phyloP scores from a whole-genome alignment of 1,140 invertebrate genomes.

The Myzus persicae region DNA sequence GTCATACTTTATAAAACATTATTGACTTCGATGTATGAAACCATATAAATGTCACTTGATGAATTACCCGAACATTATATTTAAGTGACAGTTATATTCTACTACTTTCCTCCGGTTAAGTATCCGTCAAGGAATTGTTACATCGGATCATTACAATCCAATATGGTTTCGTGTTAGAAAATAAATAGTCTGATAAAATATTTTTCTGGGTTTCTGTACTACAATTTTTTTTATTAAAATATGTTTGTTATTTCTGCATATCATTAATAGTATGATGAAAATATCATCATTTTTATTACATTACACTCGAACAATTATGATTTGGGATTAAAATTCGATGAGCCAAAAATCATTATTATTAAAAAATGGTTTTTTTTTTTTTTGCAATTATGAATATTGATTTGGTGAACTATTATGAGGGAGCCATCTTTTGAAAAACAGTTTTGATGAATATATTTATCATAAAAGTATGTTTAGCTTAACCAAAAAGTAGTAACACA shows the following conservation, averaged over 20 bases:
- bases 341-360: background rate
- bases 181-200: background rate
- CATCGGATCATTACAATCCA: background rate
- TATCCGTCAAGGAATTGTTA: background rate
- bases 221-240: background rate
- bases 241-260: background rate
- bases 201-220: background rate
- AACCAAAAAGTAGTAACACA: background rate
- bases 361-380: background rate
- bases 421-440: background rate
- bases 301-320: background rate
- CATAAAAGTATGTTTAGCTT: too few species aligned
- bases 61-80: background rate
- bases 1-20: background rate
- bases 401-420: too few species aligned
- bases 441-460: background rate
- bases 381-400: too few species aligned
- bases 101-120: background rate
- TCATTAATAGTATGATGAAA: background rate
- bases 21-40: background rate
- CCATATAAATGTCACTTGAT: constrained; percentile 37
- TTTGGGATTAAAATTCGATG: background rate
- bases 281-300: background rate
- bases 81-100: background rate
- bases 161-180: background rate